Conservation (phyloP, 2,888 invertebrate genomes). For the Eurytoma californica region DNA sequence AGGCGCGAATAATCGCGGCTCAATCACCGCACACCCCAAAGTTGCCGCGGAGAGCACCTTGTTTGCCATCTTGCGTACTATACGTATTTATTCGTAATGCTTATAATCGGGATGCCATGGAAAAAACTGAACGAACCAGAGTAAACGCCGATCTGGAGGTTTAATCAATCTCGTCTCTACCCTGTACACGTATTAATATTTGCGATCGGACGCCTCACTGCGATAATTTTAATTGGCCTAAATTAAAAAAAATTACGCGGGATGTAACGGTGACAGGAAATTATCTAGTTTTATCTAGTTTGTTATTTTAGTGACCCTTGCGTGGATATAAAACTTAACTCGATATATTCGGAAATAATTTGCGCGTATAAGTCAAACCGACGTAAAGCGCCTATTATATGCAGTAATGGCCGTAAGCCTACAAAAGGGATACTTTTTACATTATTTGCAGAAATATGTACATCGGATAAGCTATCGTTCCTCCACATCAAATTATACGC, state of each 20-base stretch:
- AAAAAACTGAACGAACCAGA: conserved; percentile 10
- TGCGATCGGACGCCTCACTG: no score
- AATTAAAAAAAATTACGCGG: no score
- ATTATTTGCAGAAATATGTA: no score
- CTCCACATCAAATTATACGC: no score
- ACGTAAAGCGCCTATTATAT: no score
- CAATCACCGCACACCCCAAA: not conserved
- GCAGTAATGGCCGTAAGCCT: no score
- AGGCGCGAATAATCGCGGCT: not conserved
- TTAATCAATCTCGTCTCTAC: not conserved
- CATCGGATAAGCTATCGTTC: no score
- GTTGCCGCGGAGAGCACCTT: not conserved
- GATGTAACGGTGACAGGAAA: not conserved
- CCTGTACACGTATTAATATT: no score
- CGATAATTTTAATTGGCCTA: no score
- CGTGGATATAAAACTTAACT: not conserved
- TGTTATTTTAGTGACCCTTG: not conserved
- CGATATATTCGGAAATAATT: no score
- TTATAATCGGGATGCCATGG: conserved; percentile 5
- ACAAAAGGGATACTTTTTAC: no score
- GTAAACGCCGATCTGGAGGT: not conserved
- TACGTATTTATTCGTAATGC: not conserved
- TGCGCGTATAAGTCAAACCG: no score
- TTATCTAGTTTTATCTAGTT: not conserved
- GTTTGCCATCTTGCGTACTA: not conserved